Conservation (phyloP, 2,113 vertebrate species). For the Syngnathoides biaculeatus region DNA sequence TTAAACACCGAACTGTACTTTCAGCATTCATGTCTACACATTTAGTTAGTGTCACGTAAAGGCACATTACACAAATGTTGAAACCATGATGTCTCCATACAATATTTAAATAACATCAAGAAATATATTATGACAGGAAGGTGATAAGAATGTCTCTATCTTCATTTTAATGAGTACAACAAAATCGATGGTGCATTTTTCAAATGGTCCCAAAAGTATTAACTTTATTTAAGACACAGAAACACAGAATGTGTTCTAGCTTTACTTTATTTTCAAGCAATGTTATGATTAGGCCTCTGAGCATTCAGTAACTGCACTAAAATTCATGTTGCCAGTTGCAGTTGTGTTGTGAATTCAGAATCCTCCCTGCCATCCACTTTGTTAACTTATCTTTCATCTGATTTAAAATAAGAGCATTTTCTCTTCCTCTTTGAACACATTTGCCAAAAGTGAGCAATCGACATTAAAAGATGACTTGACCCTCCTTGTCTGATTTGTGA, state of each 20-base stretch:
- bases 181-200: background rate
- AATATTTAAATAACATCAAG: too few relatives aligned
- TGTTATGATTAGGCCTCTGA: background rate
- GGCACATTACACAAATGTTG: too few relatives aligned
- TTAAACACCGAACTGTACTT: too few relatives aligned
- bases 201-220: background rate
- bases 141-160: too few relatives aligned
- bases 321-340: slow-evolving; percentile 17
- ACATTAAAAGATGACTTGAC: slow-evolving; percentile 38
- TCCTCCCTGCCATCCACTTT: slow-evolving; percentile 26
- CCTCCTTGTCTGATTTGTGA: slow-evolving; percentile 35
- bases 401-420: slow-evolving; percentile 4
- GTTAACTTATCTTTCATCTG: slow-evolving; percentile 11
- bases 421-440: slow-evolving; percentile 33
- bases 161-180: too few relatives aligned
- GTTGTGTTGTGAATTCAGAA: slow-evolving; percentile 26
- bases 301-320: slow-evolving; percentile 21
- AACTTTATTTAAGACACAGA: background rate
- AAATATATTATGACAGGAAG: too few relatives aligned
- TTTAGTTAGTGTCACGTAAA: too few relatives aligned
- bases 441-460: slow-evolving; percentile 50
- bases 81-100: too few relatives aligned
- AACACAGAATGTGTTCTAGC: background rate
- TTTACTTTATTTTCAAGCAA: background rate
- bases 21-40: too few relatives aligned